Evolutionary conservation across 2,797 vertebrate species (phyloP), one percentile per base, ranked within the genome.

Genomic region (Mycteria americana): DNA sequence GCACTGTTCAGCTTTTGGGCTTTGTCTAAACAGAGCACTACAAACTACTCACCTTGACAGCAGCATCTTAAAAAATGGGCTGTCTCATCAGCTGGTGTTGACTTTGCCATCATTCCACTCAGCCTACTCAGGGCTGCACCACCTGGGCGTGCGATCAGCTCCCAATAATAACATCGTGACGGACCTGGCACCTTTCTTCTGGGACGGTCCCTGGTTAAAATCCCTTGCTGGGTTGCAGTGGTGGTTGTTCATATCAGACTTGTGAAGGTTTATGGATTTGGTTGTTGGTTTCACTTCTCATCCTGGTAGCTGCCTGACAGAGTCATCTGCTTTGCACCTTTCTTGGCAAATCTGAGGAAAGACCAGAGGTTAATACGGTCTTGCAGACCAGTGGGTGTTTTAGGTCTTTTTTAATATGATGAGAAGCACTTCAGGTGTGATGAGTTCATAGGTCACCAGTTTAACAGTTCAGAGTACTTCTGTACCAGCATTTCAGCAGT

Each of bases 151-250:
- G 33, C 27, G 65, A 51, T 16, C 43, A n/a, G 65, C 51, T 84
- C 64, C 63, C 28, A 7, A 0, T 2, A 35, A 13, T 1, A 27
- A 16, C 41, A 13, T 35, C 0, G 0, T 15, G 65, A 16, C 33
- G 43, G 30, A 39, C 10, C 43, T 53, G 85, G 9, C 41, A 31
- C 39, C 39, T 51, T 68, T n/a, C 60, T 69, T 25, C 53, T 30
- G 62, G 60, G 70, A 50, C 70, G 43, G n/a, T 28, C 37, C 59
- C 41, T 18, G 13, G 16, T 28, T 28, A n/a, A 15, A 48, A 39
- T 35, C 62, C 21, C 27, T 5, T 16, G 14, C 57, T 67, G 60
- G 19, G 23, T 28, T n/a, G 45, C 60, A 28, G 18, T 18, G 57
- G 6, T 60, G 22, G 11, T 18, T n/a, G 60, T 27, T 92, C 9